Evolutionary conservation across 1,140 invertebrate genomes (phyloP).

Genomic region (Hestina assimilis): DNA sequence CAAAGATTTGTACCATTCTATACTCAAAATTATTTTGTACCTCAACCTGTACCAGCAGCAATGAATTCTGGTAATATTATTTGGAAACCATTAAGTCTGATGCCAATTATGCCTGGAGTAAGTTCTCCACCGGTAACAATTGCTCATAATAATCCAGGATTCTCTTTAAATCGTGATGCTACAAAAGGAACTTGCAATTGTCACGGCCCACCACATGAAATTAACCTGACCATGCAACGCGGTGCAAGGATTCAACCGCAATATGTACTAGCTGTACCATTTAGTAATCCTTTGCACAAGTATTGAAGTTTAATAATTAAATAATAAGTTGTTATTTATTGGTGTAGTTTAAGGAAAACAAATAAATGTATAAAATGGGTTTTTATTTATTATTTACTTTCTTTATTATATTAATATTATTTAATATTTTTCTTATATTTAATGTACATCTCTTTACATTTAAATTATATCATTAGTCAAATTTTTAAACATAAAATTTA

Average conservation of each 20-base stretch:
- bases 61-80: constrained; percentile 29
- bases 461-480: neutral
- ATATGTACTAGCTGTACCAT: constrained; percentile 39
- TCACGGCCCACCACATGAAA: constrained; percentile 16
- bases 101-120: constrained; percentile 26
- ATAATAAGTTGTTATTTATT: neutral
- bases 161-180: constrained; percentile 8
- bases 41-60: neutral
- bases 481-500: neutral
- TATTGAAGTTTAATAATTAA: neutral
- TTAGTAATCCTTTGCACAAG: constrained; percentile 12
- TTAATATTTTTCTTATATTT: neutral
- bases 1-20: constrained; percentile 31
- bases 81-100: constrained; percentile 41
- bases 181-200: constrained; percentile 39
- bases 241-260: constrained; percentile 21
- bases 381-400: neutral
- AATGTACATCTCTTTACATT: neutral
- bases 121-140: constrained; percentile 4
- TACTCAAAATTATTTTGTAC: constrained; percentile 22
- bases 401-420: neutral
- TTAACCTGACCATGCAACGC: neutral
- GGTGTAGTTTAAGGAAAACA: neutral
- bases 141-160: constrained; percentile 1
- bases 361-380: neutral